Evolutionary conservation across 2,888 invertebrate genomes (phyloP), one percentile per base, ranked within the genome.

Genomic region (Ceriagrion tenellum): DNA sequence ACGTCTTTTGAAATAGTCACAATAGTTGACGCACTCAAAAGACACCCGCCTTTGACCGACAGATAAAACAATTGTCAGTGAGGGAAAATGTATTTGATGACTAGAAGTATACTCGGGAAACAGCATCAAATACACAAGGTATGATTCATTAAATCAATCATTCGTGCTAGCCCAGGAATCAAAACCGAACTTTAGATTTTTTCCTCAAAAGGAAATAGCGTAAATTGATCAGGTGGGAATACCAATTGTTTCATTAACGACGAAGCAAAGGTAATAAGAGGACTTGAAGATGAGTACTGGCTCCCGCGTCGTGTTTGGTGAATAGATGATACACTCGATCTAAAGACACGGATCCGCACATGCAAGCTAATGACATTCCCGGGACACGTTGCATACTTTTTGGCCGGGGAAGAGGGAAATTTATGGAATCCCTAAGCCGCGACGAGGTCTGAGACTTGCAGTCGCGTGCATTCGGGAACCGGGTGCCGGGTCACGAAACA

Each of bases 391-490:
- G 81, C 30, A 81, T 81, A 35, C 35, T 81, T 81, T 35, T 47
- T 18, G 35, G 4, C 35, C 35, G 35, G 35, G 18, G 81, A 6
- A 0, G 81, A 16, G 81, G 35, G 81, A 81, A 81, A 81, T 35
- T 81, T 16, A 81, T 81, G 81, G 81, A 81, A 81, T 81, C 81
- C 81, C 16, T 30, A 18, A 81, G 81, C 3, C 81, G 35, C 16
- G 35, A 1, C 10, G 69, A 69, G 69, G n/a, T 26, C 26, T 69
- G n/a, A 59, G 35, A 35, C 81, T 13, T 81, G 81, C 81, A 81
- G 35, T 81, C 35, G 81, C 81, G 81, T 81, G 81, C 81, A 81
- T 81, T 18, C 35, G 35, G 81, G 35, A 81, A 81, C 81, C 81
- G 35, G 81, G 16, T 35, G 81, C 13, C 13, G 81, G 35, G 81